phyloP scores from a whole-genome alignment of 2,888 invertebrate genomes.

The Galerucella pusilla region DNA sequence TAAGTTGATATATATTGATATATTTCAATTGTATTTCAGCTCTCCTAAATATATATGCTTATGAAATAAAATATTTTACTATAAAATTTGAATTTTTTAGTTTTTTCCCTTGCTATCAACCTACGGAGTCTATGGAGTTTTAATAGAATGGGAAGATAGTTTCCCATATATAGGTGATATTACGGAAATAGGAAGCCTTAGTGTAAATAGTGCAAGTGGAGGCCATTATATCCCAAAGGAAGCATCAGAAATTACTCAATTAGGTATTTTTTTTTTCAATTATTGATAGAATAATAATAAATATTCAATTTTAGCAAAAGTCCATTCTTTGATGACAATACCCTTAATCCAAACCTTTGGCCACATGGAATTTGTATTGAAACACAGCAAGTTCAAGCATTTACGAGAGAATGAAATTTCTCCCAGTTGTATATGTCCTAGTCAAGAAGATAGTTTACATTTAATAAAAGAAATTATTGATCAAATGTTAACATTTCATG shows the following conservation, averaged over 20 bases:
- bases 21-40: not conserved
- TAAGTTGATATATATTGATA: conserved; percentile 47
- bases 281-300: not conserved
- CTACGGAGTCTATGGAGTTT: conserved; percentile 83
- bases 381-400: conserved; percentile 74
- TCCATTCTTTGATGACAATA: conserved; percentile 75
- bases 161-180: conserved; percentile 81
- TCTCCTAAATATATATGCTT: not conserved
- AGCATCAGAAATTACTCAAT: conserved; percentile 73
- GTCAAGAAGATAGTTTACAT: conserved; percentile 70
- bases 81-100: conserved; percentile 57
- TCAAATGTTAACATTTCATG: conserved; percentile 77
- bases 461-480: conserved; percentile 76
- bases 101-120: conserved; percentile 72
- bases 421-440: conserved; percentile 81
- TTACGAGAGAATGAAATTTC: conserved; percentile 75
- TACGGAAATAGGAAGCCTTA: conserved; percentile 69
- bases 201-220: conserved; percentile 65
- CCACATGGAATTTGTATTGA: conserved; percentile 86
- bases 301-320: conserved; percentile 65
- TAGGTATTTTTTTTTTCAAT: conserved; percentile 55
- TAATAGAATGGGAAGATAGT: conserved; percentile 91
- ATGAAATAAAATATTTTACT: too few relatives aligned
- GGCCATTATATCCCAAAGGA: conserved; percentile 76
- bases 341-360: conserved; percentile 89